Evolutionary conservation across 1,140 invertebrate genomes (phyloP), one percentile per base, ranked within the genome.

Genomic region (Subanguina moxae): DNA sequence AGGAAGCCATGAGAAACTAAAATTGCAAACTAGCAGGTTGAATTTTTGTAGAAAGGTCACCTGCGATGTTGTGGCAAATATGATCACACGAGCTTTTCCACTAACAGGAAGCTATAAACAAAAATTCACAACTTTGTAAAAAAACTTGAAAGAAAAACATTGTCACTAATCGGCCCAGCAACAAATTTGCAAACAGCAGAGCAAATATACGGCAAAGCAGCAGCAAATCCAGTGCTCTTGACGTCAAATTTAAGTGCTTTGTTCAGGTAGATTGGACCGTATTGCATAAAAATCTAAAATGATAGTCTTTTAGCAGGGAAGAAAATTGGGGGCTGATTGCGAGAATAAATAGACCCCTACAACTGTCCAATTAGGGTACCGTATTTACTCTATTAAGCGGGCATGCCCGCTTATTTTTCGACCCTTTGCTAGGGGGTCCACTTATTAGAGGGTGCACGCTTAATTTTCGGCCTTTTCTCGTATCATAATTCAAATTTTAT

Each of bases 251-350:
- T 61, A 21, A 66, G n/a, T 45, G 77, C 78, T 48, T 78, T 81
- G 30, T 80, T 80, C 30, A 78, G 57, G 70, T 78, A 78, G 23
- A 71, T 78, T 52, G 77, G 77, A 13, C 77, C 77, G 46, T 78
- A 78, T 32, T 81, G 76, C 59, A 74, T 72, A 52, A 78, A 78
- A 25, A 78, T 71, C 11, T 78, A 58, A 48, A 78, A 21, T 52
- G 48, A 15, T n/a, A n/a, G n/a, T n/a, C n/a, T n/a, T n/a, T n/a
- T n/a, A n/a, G n/a, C n/a, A n/a, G n/a, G n/a, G n/a, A n/a, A n/a
- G n/a, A n/a, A n/a, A n/a, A n/a, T n/a, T n/a, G n/a, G n/a, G n/a
- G n/a, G n/a, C n/a, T n/a, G n/a, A n/a, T n/a, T n/a, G n/a, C n/a
- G n/a, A n/a, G n/a, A n/a, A n/a, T n/a, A n/a, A n/a, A n/a, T n/a